phyloP scores from a whole-genome alignment of 2,113 vertebrate genomes.

The Antechinus stuartii region DNA sequence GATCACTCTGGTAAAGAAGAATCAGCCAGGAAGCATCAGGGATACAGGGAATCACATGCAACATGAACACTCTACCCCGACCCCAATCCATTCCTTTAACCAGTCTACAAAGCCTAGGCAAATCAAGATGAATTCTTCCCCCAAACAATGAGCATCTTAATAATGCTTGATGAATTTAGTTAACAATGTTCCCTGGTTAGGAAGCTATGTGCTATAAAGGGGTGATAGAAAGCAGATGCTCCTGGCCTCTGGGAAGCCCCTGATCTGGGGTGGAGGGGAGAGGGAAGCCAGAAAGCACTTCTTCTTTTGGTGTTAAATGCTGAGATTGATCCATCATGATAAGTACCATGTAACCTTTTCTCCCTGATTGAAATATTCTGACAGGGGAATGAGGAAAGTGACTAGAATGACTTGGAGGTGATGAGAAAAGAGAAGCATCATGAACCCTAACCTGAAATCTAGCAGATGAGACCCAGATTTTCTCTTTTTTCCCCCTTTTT shows the following conservation, averaged over 20 bases:
- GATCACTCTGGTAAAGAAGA: neutral
- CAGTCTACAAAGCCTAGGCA: neutral
- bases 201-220: neutral
- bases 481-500: neutral
- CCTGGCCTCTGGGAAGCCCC: neutral
- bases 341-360: neutral
- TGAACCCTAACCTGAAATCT: neutral
- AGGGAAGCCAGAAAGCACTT: neutral
- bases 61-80: neutral
- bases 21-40: neutral
- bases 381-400: neutral
- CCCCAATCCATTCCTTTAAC: neutral
- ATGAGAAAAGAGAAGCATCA: neutral
- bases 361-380: neutral
- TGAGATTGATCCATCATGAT: neutral
- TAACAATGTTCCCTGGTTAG: neutral
- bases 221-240: neutral
- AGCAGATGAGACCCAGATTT: neutral
- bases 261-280: neutral
- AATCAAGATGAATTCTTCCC: neutral
- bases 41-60: neutral
- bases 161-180: neutral
- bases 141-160: neutral
- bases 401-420: neutral
- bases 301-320: neutral